Evolutionary conservation across 2,888 invertebrate genomes (phyloP), one percentile per base, ranked within the genome.

Genomic region (Agrotis ipsilon): DNA sequence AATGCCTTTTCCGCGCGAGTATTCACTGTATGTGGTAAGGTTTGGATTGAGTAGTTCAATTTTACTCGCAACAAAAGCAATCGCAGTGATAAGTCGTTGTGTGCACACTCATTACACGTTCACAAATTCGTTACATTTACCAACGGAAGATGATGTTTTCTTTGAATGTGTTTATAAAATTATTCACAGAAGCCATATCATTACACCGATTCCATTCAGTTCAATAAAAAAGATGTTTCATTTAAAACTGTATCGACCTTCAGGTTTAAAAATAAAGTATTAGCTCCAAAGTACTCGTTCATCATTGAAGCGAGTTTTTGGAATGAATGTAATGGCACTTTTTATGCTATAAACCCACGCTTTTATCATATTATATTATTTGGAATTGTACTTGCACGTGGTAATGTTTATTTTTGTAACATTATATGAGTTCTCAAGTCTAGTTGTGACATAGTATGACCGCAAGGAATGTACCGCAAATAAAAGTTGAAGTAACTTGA

Each of bases 241-340:
- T 66, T 55, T n/a, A 49, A 55, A 68, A 43, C 19, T 39, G 49
- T 59, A 16, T 48, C 51, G 64, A 21, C 71, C 57, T 61, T 69
- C 21, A 55, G 55, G n/a, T 24, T 52, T 72, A 62, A 72, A 72
- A 78, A 63, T 78, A 72, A 48, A 60, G 9, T 48, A 65, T 65
- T 60, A 64, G 27, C 21, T n/a, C 27, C 48, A 32, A 55, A 78
- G 32, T 57, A 46, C 43, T 52, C n/a, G 45, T 57, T 21, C 18
- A 75, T 74, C 55, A 79, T 64, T 79, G 45, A 39, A 48, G 45
- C 3, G 49, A 51, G 24, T 60, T 21, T 57, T 18, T 3, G n/a
- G 19, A 61, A 45, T 58, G 6, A 72, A 11, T 24, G 19, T 61
- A 21, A 74, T 73, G 19, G 6, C 7, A 2, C 27, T 43, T 60